These are phyloP conservation scores for Agrilus planipennis DNA, from an alignment of 1,140 invertebrate species.

Conservation along the genomic window DNA sequence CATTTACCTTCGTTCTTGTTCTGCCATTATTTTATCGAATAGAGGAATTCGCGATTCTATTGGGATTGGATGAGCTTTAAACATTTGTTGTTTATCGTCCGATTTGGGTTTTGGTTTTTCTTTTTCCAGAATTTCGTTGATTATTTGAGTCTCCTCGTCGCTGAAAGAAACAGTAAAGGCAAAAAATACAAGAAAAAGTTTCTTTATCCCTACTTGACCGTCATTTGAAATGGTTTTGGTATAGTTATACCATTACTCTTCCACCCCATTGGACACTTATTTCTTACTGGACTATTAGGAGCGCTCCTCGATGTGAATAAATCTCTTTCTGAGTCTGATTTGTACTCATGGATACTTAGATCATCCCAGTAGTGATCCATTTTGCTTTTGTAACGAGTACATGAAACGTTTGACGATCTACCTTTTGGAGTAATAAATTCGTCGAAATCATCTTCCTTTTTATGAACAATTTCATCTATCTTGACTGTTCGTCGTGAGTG, in stretches of 20 bases:
- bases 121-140: conserved; percentile 35
- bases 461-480: conserved; percentile 29
- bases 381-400: conserved; percentile 5
- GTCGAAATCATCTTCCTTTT: conserved; percentile 7
- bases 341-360: conserved; percentile 22
- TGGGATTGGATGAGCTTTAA: conserved; percentile 49
- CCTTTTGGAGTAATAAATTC: conserved; percentile 16
- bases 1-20: conserved; percentile 52
- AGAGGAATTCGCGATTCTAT: conserved; percentile 54
- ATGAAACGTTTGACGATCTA: conserved; percentile 12
- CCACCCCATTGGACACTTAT: conserved; percentile 28
- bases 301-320: conserved; percentile 33
- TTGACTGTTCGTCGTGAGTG: conserved; percentile 31
- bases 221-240: conserved; percentile 55
- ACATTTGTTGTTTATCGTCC: conserved; percentile 36
- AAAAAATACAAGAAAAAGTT: conserved; percentile 4
- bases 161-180: conserved; percentile 36
- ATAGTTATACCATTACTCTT: conserved; percentile 40
- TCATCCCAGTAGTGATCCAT: conserved; percentile 24
- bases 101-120: conserved; percentile 36
- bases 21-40: conserved; percentile 55
- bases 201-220: conserved; percentile 40
- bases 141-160: conserved; percentile 48
- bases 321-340: conserved; percentile 16
- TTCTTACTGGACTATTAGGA: conserved; percentile 39